Conservation (phyloP, 2,797 vertebrate genomes). For the Siniperca obscura region DNA sequence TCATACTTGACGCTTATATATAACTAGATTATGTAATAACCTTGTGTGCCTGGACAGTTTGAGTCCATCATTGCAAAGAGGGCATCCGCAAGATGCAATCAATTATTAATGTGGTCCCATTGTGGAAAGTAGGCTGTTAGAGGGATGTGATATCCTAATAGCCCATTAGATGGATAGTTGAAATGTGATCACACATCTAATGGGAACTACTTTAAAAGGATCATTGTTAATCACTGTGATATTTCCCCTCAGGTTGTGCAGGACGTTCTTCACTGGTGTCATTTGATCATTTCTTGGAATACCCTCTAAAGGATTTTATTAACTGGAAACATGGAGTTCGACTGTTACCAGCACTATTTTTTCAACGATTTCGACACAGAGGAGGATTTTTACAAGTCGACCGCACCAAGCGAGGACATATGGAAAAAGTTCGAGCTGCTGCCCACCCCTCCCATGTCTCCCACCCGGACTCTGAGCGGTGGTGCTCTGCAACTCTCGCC, state of each 20-base stretch:
- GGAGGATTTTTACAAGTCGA: conserved; percentile 95
- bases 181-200: conserved; percentile 39
- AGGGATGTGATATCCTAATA: conserved; percentile 41
- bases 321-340: conserved; percentile 88
- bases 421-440: conserved; percentile 99
- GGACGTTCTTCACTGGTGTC: conserved; percentile 42
- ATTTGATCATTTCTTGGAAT: conserved; percentile 62
- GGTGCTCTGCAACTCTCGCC: conserved; percentile 69
- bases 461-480: conserved; percentile 82
- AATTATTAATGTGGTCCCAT: conserved; percentile 75
- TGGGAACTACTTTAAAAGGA: conserved; percentile 35
- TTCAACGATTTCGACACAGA: conserved; percentile 89
- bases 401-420: conserved; percentile 96
- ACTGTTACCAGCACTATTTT: conserved; percentile 93
- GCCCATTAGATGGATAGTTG: conserved; percentile 49
- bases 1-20: background rate
- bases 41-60: conserved; percentile 33
- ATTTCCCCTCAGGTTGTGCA: conserved; percentile 50
- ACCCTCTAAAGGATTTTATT: conserved; percentile 60
- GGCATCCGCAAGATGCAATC: conserved; percentile 71
- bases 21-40: conserved; percentile 43
- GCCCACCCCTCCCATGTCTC: conserved; percentile 92
- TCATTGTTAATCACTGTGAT: conserved; percentile 45
- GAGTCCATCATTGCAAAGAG: conserved; percentile 45
- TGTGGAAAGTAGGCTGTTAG: conserved; percentile 54